A percentile compares a stretch with the other conserved stretches of the same genome.
phyloP scores from a whole-genome alignment of 2,888 invertebrate genomes.

The Iphiclides podalirius region DNA sequence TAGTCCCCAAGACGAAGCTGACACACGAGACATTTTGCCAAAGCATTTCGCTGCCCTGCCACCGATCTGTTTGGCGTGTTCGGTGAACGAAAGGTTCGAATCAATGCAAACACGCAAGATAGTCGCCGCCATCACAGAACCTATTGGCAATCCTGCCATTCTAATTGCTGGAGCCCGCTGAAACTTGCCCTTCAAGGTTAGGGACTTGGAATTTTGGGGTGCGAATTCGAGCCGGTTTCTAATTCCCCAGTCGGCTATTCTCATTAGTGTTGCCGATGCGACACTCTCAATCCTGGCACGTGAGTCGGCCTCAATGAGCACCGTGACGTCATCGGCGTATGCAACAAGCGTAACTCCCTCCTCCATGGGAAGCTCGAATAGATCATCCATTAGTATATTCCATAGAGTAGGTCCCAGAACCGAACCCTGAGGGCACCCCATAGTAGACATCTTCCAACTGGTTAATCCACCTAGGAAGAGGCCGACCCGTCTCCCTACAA shows the following conservation, averaged over 20 bases:
- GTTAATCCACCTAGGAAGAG: neutral
- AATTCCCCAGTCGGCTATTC: neutral
- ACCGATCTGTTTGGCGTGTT: neutral
- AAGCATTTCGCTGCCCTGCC: neutral
- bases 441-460: neutral
- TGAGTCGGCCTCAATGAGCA: conserved; percentile 12
- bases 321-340: conserved; percentile 15
- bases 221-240: conserved; percentile 14
- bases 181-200: conserved; percentile 10
- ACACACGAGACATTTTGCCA: conserved; percentile 34
- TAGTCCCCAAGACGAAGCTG: conserved; percentile 25
- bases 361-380: conserved; percentile 4
- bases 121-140: neutral
- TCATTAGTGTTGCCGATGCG: neutral
- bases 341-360: too few species aligned
- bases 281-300: neutral
- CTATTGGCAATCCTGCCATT: conserved; percentile 1
- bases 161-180: conserved; percentile 1
- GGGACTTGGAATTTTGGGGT: conserved; percentile 7
- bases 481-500: neutral
- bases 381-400: conserved; percentile 17
- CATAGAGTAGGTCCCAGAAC: conserved; percentile 16
- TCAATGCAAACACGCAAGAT: conserved; percentile 27
- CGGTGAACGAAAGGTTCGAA: neutral
- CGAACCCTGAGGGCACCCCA: conserved; percentile 21